Evolutionary conservation across 2,888 invertebrate species (phyloP).

Genomic region (Bursaphelenchus okinawaensis): DNA sequence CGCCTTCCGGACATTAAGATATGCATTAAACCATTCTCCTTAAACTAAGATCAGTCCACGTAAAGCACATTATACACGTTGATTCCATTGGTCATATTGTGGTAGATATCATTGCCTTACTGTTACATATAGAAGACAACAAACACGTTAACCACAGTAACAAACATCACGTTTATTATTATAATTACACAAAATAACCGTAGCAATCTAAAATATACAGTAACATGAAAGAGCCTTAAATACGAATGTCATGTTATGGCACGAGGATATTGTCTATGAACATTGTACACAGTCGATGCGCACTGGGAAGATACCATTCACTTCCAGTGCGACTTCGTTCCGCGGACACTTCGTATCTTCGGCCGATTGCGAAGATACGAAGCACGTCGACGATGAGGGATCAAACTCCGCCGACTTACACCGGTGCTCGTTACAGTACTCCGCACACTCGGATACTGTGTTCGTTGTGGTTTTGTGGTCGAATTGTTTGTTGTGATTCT

Average conservation of each 20-base stretch:
- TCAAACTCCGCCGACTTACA: conserved; percentile 51
- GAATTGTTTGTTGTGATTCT: conserved; percentile 33
- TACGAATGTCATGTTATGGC: conserved; percentile 11
- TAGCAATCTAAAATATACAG: background rate
- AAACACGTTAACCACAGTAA: too few species aligned
- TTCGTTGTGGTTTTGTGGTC: conserved; percentile 35
- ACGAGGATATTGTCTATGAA: conserved; percentile 19
- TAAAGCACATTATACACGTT: too few species aligned
- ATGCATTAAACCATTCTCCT: too few species aligned
- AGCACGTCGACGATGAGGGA: conserved; percentile 24
- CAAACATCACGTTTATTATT: too few species aligned
- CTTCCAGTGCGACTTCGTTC: conserved; percentile 42
- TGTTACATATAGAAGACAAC: too few species aligned
- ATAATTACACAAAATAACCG: background rate
- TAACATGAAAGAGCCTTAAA: conserved; percentile 1
- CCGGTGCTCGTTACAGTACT: conserved; percentile 38
- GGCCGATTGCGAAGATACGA: background rate
- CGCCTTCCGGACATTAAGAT: background rate
- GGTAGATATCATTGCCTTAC: too few species aligned
- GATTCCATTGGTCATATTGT: too few species aligned
- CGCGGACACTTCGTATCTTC: conserved; percentile 27
- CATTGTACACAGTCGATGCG: conserved; percentile 51
- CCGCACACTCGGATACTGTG: conserved; percentile 49
- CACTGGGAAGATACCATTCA: conserved; percentile 46
- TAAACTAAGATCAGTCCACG: too few species aligned